Conservation (phyloP, 2,797 vertebrate genomes). For the Chrosomus eos region DNA sequence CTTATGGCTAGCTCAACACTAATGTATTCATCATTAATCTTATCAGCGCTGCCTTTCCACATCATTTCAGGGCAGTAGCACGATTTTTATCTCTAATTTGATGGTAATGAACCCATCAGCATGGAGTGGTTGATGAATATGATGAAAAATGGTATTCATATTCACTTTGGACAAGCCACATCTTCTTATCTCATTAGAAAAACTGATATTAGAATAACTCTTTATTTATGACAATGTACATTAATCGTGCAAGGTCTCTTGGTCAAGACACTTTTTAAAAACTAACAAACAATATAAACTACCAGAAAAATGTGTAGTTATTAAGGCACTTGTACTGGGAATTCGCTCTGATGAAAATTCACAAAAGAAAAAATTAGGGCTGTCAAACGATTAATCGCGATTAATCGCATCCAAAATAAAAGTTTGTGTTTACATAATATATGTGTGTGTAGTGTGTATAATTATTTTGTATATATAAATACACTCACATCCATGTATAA, state of each 20-base stretch:
- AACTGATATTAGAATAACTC: conserved; percentile 64
- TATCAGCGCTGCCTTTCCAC: conserved; percentile 75
- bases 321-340: neutral
- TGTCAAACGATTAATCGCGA: too few relatives aligned
- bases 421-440: too few relatives aligned
- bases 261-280: conserved; percentile 30
- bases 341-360: neutral
- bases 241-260: conserved; percentile 30
- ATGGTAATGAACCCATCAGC: conserved; percentile 75
- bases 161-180: conserved; percentile 70
- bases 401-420: too few relatives aligned
- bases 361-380: neutral
- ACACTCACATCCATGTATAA: too few relatives aligned
- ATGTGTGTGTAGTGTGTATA: too few relatives aligned
- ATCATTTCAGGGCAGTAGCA: conserved; percentile 71
- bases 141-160: conserved; percentile 70
- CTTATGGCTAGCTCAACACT: conserved; percentile 65
- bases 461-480: too few relatives aligned
- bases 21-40: conserved; percentile 76
- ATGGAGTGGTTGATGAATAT: conserved; percentile 72
- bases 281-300: conserved; percentile 12
- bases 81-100: conserved; percentile 75
- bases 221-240: conserved; percentile 63
- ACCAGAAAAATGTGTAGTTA: neutral
- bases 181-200: conserved; percentile 71